phyloP scores from a whole-genome alignment of 2,797 vertebrate species.

The Schizothorax lantsangensis region DNA sequence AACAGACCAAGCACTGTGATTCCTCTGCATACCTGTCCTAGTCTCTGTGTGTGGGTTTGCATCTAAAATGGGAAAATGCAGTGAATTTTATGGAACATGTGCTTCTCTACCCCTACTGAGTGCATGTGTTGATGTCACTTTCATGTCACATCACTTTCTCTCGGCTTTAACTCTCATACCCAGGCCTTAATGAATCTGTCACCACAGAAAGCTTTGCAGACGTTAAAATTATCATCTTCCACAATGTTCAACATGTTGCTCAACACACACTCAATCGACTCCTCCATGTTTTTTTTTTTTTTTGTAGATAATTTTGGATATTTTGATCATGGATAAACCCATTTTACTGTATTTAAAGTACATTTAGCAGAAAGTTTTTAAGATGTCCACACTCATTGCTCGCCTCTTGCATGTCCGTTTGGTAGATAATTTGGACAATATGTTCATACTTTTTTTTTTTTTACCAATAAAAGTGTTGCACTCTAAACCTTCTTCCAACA shows the following conservation, averaged over 20 bases:
- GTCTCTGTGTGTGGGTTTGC: conserved; percentile 60
- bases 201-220: neutral
- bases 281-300: neutral
- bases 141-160: neutral
- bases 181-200: neutral
- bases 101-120: neutral
- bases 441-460: too few species aligned
- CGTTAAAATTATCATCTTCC: neutral
- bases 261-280: neutral
- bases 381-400: too few species aligned
- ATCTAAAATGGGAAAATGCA: conserved; percentile 69
- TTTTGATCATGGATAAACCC: neutral
- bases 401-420: too few species aligned
- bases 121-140: too few species aligned
- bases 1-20: conserved; percentile 62
- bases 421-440: too few species aligned
- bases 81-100: neutral
- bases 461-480: neutral
- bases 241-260: neutral
- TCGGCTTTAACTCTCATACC: neutral
- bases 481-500: neutral
- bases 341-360: neutral
- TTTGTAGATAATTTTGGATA: neutral
- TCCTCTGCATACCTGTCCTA: conserved; percentile 28
- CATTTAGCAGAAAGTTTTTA: neutral